Evolutionary conservation across 2,888 invertebrate genomes (phyloP), one percentile per base, ranked within the genome.

Genomic region (Zonitis immaculata): DNA sequence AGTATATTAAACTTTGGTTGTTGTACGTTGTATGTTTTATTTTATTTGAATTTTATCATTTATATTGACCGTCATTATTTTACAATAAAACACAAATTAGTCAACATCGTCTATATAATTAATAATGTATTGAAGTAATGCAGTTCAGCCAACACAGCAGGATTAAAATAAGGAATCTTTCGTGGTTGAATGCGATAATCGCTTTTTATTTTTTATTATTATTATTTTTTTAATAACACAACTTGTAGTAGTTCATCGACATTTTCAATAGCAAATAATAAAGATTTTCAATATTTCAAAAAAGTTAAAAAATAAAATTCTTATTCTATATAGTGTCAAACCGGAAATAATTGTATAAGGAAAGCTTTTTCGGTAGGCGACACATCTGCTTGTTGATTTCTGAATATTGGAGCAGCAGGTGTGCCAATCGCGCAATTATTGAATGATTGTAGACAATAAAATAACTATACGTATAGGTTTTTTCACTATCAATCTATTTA

Each of bases 351-450:
- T n/a, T n/a, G n/a, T n/a, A n/a, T n/a, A n/a, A n/a, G n/a, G n/a
- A n/a, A n/a, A n/a, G n/a, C n/a, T n/a, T n/a, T n/a, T n/a, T n/a
- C n/a, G n/a, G n/a, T n/a, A n/a, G 56, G 55, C 60, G 58, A 52
- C 58, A 64, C 66, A 66, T 66, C 66, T 67, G 66, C 67, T 62
- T 64, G 58, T 67, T 32, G 64, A n/a, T 62, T 66, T 66, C 62
- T 65, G 65, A 67, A 66, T 67, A 67, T 67, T 67, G 67, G 67
- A 64, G 61, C 67, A 62, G 65, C 67, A 67, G 67, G 67, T 67
- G 67, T 63, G 58, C 59, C 59, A 60, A 61, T 65, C 60, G 65
- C 64, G n/a, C 32, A 62, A 66, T 66, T 63, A 65, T 64, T 56
- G 52, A 56, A 56, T 48, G 54, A 47, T 44, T 47, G 44, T 51